These are phyloP conservation scores for Amblyopsis rosae DNA, from an alignment of 2,113 vertebrate species.

Conservation along the genomic window DNA sequence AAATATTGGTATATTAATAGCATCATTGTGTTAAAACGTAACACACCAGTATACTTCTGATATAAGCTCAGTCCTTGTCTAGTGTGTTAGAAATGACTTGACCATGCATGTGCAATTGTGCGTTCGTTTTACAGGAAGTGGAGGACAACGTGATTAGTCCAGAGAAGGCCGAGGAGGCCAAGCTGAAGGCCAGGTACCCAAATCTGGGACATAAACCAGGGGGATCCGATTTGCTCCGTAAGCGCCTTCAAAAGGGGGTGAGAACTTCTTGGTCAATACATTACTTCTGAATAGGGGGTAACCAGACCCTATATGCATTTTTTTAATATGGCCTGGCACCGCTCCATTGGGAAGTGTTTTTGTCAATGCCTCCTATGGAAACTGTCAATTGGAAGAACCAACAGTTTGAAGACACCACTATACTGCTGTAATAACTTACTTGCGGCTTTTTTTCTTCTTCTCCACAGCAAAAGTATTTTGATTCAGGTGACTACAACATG, in stretches of 20 bases:
- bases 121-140: slow-evolving; percentile 76
- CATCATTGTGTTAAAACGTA: too few species aligned
- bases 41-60: too few species aligned
- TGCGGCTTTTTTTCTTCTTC: slow-evolving; percentile 3
- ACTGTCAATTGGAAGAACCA: neutral
- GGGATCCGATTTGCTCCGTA: slow-evolving; percentile 95
- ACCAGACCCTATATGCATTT: neutral
- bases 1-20: too few species aligned
- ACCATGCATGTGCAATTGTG: slow-evolving; percentile 36
- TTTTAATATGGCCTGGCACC: too few species aligned
- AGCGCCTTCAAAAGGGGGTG: slow-evolving; percentile 96
- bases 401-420: neutral
- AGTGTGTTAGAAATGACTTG: too few species aligned
- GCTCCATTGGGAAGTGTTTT: too few species aligned
- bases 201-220: slow-evolving; percentile 93
- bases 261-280: slow-evolving; percentile 46
- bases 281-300: neutral
- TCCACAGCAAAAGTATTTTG: slow-evolving; percentile 96
- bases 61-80: too few species aligned
- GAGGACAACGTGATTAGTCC: slow-evolving; percentile 91
- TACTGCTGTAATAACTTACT: neutral
- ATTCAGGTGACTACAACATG: slow-evolving; percentile 99
- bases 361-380: too few species aligned
- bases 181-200: slow-evolving; percentile 94
- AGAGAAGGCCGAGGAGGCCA: slow-evolving; percentile 95